These are phyloP conservation scores for Brenthis daphne DNA, from an alignment of 2,888 invertebrate genomes.

Conservation along the genomic window DNA sequence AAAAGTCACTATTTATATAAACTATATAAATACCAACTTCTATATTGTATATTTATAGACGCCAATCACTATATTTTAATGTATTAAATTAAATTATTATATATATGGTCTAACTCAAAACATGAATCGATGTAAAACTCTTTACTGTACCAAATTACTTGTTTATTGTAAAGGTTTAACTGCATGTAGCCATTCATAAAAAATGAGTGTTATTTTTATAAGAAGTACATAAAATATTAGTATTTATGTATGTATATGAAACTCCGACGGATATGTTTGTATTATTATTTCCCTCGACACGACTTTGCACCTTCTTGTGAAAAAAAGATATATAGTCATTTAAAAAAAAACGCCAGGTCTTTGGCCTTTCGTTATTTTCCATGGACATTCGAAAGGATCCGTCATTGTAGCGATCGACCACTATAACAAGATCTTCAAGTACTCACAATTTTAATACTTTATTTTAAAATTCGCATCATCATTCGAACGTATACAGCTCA, in stretches of 20 bases:
- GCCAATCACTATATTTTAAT: too few species aligned
- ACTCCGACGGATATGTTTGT: conserved; percentile 13
- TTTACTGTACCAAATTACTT: too few species aligned
- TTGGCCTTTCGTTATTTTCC: conserved; percentile 47
- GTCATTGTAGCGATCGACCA: conserved; percentile 29
- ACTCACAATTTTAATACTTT: background rate
- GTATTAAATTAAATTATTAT: too few species aligned
- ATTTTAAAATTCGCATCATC: background rate
- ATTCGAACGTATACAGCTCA: conserved; percentile 20
- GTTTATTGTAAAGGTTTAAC: too few species aligned
- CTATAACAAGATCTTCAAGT: conserved; percentile 24
- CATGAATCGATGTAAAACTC: background rate
- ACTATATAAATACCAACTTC: too few species aligned
- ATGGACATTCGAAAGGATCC: conserved; percentile 41
- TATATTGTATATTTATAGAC: too few species aligned
- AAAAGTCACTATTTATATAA: too few species aligned
- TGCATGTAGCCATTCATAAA: background rate
- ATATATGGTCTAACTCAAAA: background rate
- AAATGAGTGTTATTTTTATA: background rate
- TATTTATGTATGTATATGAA: conserved; percentile 8
- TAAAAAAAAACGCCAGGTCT: conserved; percentile 51
- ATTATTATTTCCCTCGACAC: conserved; percentile 45
- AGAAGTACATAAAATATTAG: conserved; percentile 7
- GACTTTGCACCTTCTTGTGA: conserved; percentile 40
- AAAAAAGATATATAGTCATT: conserved; percentile 40